A percentile compares a stretch with the other conserved stretches of the same genome.
Evolutionary conservation across 2,797 vertebrate species (phyloP).

Genomic region (Luscinia megarhynchos): DNA sequence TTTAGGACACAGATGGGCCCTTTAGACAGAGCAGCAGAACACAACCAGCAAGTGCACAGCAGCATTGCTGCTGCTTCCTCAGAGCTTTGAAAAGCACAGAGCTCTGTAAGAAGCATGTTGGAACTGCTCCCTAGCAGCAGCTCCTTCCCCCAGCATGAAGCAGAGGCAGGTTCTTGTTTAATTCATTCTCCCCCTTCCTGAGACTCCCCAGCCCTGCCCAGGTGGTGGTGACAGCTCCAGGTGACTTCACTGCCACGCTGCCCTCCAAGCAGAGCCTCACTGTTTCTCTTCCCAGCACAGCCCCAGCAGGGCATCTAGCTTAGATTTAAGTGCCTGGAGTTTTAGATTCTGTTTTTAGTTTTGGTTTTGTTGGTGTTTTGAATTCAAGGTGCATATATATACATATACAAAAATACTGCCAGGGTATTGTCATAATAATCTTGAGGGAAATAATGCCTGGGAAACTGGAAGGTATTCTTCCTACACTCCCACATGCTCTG

Average conservation of each 20-base stretch:
- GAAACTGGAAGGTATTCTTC: not conserved
- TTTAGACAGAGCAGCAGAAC: not conserved
- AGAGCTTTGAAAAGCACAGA: not conserved
- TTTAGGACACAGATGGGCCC: not conserved
- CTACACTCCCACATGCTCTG: not conserved
- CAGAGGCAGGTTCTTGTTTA: not conserved
- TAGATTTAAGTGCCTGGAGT: not conserved
- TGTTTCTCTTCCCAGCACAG: not conserved
- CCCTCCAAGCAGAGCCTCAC: not conserved
- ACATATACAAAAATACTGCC: conserved; percentile 10
- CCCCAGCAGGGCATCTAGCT: not conserved
- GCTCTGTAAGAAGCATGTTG: not conserved
- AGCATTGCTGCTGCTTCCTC: not conserved
- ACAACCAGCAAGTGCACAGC: not conserved
- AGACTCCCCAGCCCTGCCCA: not conserved
- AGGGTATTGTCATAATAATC: conserved; percentile 5
- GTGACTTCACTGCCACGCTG: accelerated
- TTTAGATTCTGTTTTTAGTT: not conserved
- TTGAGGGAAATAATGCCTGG: not conserved
- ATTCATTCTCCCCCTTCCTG: not conserved
- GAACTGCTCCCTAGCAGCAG: not conserved
- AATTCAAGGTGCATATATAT: not conserved
- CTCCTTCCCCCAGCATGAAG: not conserved
- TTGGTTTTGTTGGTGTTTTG: conserved; percentile 8
- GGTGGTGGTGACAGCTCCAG: not conserved